Base-by-base conservation (phyloP, 1,140 invertebrate genomes). In the Cotesia glomerata region DNA sequence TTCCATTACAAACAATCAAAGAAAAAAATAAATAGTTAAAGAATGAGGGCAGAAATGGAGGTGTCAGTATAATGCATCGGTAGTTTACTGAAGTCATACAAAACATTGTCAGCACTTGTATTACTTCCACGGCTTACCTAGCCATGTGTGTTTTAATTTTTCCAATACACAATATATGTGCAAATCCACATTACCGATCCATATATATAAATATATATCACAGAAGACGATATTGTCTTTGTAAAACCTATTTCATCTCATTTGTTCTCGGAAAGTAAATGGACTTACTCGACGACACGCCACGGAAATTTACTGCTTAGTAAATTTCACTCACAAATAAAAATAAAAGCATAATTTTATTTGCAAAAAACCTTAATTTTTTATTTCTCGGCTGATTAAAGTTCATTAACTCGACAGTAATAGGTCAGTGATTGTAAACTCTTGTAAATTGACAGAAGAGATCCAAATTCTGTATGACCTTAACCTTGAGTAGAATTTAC, bases 31-130 rank as follows among this genome's bases (percentile, higher is more conserved):
- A 54, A 34, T 52, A 52, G n/a, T 18, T 35, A 51, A 16, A 34
- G 45, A 51, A 51, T 11, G 36, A 66, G 49, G 61, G 32, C 16
- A 35, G 52, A 32, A 54, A 45, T 45, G 14, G 7, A 35, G 52
- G 26, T 26, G 13, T 34, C 5, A n/a, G 26, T 67, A 36, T n/a
- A 67, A 54, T 26, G 35, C 49, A 54, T 67, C 11, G n/a, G 39
- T 56, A 67, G 26, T 39, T 49, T 68, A 51, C 45, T 68, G 71
- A 72, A 68, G 71, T 68, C 71, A 54, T 72, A 68, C 45, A 45
- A 45, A 72, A 72, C 11, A 66, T 63, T 66, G 35, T 45, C 64
- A 62, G 63, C 71, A 66, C 62, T 67, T 72, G 64, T 59, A 39
- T 18, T 39, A 36, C 65, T 72, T 68, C 65, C 35, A 14, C 14